phyloP scores from a whole-genome alignment of 2,888 invertebrate species.

The Cremastinae sp. region DNA sequence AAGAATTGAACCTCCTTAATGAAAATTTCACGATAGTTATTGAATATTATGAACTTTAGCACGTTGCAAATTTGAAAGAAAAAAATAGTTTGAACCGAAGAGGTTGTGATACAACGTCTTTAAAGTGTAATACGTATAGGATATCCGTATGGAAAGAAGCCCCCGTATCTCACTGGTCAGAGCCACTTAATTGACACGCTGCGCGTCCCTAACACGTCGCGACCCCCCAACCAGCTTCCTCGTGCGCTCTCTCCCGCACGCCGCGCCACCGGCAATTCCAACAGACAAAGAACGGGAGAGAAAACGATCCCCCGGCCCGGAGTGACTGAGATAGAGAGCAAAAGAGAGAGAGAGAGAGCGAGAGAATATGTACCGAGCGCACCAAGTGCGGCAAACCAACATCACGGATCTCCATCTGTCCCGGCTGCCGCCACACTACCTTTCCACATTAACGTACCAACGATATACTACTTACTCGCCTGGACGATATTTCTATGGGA shows the following conservation, averaged over 20 bases:
- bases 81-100: too few relatives aligned
- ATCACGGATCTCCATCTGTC: slow-evolving; percentile 79
- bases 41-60: too few relatives aligned
- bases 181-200: slow-evolving; percentile 80
- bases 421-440: slow-evolving; percentile 53
- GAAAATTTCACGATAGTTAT: too few relatives aligned
- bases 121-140: too few relatives aligned
- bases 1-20: too few relatives aligned
- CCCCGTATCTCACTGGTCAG: slow-evolving; percentile 79
- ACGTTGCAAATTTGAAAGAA: too few relatives aligned
- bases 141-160: slow-evolving; percentile 76
- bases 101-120: too few relatives aligned
- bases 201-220: slow-evolving; percentile 79
- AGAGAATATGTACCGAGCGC: slow-evolving; percentile 5
- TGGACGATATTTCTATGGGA: slow-evolving; percentile 16
- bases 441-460: slow-evolving; percentile 36
- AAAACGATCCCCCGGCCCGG: neutral
- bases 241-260: slow-evolving; percentile 56
- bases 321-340: slow-evolving; percentile 26
- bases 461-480: slow-evolving; percentile 37
- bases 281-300: slow-evolving; percentile 1
- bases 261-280: slow-evolving; percentile 55
- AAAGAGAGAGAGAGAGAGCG: slow-evolving; percentile 34
- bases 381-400: slow-evolving; percentile 47
- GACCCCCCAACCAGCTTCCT: slow-evolving; percentile 76